Evolutionary conservation across 2,113 vertebrate genomes (phyloP), one percentile per base, ranked within the genome.

Genomic region (Eupsittula cactorum): DNA sequence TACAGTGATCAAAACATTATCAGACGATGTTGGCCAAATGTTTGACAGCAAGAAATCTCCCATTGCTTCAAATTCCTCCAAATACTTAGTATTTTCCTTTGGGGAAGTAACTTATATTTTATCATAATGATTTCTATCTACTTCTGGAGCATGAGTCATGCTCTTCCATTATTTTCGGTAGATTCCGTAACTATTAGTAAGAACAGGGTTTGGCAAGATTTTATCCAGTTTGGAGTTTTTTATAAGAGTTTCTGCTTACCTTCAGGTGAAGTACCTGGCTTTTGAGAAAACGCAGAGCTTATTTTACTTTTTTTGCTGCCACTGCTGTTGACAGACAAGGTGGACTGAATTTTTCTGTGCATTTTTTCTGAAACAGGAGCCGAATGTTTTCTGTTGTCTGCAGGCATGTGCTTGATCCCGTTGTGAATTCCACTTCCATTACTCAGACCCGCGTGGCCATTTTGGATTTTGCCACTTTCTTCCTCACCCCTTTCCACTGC

Each of bases 261-360:
- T 98, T 99, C 99, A 55, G 99, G 99, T 95, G 99, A 98, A 88
- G 99, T 97, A 90, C 97, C 98, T 39, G 98, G 97, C 96, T 99
- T 99, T 94, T 99, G 98, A 33, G 98, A 99, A 95, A 98, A 98
- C 2, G 97, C 98, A 92, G 99, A 99, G 92, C 99, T 99, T 93
- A 98, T 97, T 98, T 98, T 99, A 96, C 98, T 99, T 96, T 98
- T 99, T 94, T 98, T 98, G 98, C 98, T 99, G 98, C 97, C 97
- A 95, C 98, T 98, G 33, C 98, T 99, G 98, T 98, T 99, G 86
- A 99, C 99, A 3, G 99, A 99, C 97, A 99, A 97, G 97, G 99
- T 99, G 93, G 99, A 99, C 92, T 98, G 98, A 83, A 99, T 97
- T 96, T 99, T 99, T 89, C 97, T 98, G 94, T 99, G 99, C 98